A percentile compares a stretch with the other conserved stretches of the same genome.
Evolutionary conservation across 1,140 invertebrate genomes (phyloP).

Genomic region (Aporrectodea caliginosa): DNA sequence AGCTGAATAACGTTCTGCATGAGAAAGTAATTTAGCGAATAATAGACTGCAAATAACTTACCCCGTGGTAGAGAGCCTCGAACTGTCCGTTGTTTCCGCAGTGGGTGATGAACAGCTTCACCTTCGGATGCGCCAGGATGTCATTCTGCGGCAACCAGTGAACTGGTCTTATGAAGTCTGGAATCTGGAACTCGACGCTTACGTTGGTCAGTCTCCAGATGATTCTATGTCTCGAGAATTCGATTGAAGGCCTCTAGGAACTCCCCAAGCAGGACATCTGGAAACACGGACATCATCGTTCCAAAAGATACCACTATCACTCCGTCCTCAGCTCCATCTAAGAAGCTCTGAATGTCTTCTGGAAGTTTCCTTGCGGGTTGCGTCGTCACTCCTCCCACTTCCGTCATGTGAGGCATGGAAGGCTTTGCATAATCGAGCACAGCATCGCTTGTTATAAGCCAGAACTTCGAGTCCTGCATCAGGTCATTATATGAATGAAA

Average conservation of each 20-base stretch:
- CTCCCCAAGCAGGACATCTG: not conserved
- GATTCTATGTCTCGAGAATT: not conserved
- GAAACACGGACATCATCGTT: not conserved
- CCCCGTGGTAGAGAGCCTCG: constrained; percentile 68
- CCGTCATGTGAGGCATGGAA: not conserved
- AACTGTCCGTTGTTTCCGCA: constrained; percentile 69
- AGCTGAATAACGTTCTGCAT: too few species aligned
- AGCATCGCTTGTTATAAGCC: not conserved
- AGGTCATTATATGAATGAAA: not conserved
- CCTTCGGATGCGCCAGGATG: constrained; percentile 61
- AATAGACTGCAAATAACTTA: too few species aligned
- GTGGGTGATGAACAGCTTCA: constrained; percentile 67
- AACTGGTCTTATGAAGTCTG: not conserved
- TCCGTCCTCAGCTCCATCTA: not conserved
- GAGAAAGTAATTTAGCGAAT: too few species aligned
- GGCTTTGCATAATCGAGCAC: constrained; percentile 6
- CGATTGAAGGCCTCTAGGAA: not conserved
- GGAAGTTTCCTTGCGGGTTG: not conserved
- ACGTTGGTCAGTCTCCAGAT: not conserved
- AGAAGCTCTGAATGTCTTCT: not conserved
- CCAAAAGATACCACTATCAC: not conserved
- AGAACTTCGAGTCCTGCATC: not conserved
- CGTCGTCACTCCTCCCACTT: constrained; percentile 18
- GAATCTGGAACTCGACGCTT: not conserved
- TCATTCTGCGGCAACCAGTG: constrained; percentile 74